phyloP scores from a whole-genome alignment of 2,888 invertebrate species.

The Diaprepes abbreviatus region DNA sequence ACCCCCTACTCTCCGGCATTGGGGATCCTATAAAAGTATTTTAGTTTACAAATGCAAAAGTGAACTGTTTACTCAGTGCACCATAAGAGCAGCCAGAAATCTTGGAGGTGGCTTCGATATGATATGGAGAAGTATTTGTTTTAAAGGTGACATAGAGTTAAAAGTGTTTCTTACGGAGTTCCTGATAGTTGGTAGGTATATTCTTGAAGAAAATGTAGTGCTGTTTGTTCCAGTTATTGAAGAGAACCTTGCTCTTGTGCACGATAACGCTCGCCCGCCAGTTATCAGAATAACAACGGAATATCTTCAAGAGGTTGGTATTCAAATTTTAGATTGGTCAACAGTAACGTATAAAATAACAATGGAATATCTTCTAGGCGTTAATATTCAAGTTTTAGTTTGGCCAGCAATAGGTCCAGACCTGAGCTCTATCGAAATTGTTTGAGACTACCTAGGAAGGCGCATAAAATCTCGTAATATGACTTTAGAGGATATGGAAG shows the following conservation, averaged over 20 bases:
- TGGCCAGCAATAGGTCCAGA: conserved; percentile 14
- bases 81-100: conserved; percentile 14
- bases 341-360: no score
- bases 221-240: conserved; percentile 8
- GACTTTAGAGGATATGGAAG: not conserved
- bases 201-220: conserved; percentile 9
- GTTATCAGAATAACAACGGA: not conserved
- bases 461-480: not conserved
- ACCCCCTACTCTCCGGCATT: no score
- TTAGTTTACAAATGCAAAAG: not conserved
- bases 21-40: conserved; percentile 1
- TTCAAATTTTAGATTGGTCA: conserved; percentile 12
- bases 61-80: conserved; percentile 5
- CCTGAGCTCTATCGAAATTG: conserved; percentile 9
- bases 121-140: not conserved
- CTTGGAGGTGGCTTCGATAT: conserved; percentile 15
- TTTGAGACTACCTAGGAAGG: not conserved
- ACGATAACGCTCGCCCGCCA: conserved; percentile 21
- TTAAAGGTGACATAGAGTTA: conserved; percentile 1
- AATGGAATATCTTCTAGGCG: no score
- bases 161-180: not conserved
- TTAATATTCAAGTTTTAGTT: no score
- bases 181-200: conserved; percentile 14
- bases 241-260: conserved; percentile 4
- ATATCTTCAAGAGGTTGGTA: conserved; percentile 10